Evolutionary conservation across 2,797 vertebrate genomes (phyloP).

Genomic region (Galaxias olidus): DNA sequence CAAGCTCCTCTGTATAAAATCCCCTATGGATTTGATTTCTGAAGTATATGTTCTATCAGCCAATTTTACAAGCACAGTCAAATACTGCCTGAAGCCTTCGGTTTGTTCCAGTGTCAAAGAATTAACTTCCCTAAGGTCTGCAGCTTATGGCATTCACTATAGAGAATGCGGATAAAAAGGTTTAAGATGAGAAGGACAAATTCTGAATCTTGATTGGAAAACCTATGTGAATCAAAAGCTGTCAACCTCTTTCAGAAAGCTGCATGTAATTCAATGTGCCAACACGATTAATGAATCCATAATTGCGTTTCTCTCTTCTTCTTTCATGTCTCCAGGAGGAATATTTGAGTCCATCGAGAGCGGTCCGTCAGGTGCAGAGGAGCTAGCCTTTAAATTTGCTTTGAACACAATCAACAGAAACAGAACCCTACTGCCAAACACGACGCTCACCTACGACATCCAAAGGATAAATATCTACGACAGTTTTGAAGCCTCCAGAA

Average conservation of each 20-base stretch:
- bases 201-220: too few species aligned
- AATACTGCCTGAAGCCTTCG: constrained; percentile 6
- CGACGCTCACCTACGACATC: constrained; percentile 96
- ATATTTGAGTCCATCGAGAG: constrained; percentile 98
- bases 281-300: constrained; percentile 11
- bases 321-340: constrained; percentile 77
- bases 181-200: too few species aligned
- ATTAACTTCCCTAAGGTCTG: constrained; percentile 2
- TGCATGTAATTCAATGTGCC: too few species aligned
- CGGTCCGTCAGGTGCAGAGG: constrained; percentile 95
- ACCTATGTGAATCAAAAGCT: not conserved
- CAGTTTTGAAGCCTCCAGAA: constrained; percentile 98
- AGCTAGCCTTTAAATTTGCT: constrained; percentile 98
- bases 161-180: too few species aligned
- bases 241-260: not conserved
- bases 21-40: constrained; percentile 14
- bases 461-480: constrained; percentile 99
- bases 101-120: constrained; percentile 13
- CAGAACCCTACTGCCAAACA: constrained; percentile 97
- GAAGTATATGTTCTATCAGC: not conserved
- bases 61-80: not conserved
- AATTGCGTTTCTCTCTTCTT: constrained; percentile 11
- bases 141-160: not conserved
- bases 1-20: constrained; percentile 23
- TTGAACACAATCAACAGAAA: constrained; percentile 99